Evolutionary conservation across 2,888 invertebrate species (phyloP).

Genomic region (Augiades crinisus): DNA sequence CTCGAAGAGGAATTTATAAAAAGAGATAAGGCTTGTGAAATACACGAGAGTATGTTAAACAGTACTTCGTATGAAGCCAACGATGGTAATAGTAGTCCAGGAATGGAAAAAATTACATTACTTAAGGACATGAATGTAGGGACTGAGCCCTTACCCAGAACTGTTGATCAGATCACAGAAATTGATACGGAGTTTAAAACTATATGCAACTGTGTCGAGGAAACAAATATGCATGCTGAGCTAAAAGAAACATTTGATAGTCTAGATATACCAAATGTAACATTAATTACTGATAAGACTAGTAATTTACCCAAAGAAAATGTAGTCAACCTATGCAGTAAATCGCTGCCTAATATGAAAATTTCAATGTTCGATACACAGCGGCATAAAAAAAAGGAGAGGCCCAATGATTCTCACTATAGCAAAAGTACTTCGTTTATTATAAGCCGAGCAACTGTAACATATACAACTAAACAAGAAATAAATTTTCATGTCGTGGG

Average conservation of each 20-base stretch:
- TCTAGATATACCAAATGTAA: constrained; percentile 70
- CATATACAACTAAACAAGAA: constrained; percentile 66
- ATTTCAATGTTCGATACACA: constrained; percentile 40
- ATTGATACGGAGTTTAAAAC: constrained; percentile 41
- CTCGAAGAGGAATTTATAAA: constrained; percentile 44
- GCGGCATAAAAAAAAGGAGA: constrained; percentile 39
- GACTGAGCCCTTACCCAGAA: constrained; percentile 44
- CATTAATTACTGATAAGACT: constrained; percentile 55
- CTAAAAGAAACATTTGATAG: constrained; percentile 53
- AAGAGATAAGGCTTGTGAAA: constrained; percentile 27
- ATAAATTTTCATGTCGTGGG: constrained; percentile 65
- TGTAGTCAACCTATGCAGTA: constrained; percentile 41
- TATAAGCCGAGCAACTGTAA: constrained; percentile 62
- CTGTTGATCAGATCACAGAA: constrained; percentile 46
- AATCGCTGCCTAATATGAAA: constrained; percentile 51
- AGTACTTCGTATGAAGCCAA: constrained; percentile 25
- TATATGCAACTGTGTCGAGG: constrained; percentile 39
- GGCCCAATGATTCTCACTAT: constrained; percentile 40
- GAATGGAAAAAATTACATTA: constrained; percentile 37
- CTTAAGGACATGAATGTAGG: constrained; percentile 43
- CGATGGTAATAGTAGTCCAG: constrained; percentile 39
- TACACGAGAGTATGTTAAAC: constrained; percentile 20
- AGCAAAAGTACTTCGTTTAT: constrained; percentile 56
- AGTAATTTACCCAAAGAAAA: constrained; percentile 48
- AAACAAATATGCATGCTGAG: constrained; percentile 42